These are phyloP conservation scores for Grammomys dolichurus DNA, from an alignment of 2,113 vertebrate genomes.

Conservation along the genomic window DNA sequence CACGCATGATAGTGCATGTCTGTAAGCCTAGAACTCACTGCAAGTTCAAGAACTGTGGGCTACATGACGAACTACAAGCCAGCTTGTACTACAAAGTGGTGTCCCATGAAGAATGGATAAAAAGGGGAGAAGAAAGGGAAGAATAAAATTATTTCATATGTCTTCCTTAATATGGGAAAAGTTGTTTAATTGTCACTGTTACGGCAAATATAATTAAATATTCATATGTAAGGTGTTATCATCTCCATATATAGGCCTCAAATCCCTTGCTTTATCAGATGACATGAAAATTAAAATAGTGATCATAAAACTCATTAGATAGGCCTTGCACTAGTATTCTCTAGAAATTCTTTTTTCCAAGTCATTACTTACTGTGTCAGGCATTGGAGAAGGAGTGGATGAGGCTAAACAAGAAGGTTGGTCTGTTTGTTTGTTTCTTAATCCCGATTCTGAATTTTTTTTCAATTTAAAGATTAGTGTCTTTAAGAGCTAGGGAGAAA, in stretches of 20 bases:
- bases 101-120: too few relatives aligned
- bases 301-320: constrained; percentile 41
- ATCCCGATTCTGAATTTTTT: constrained; percentile 42
- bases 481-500: neutral
- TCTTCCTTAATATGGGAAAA: constrained; percentile 16
- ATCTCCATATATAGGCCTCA: neutral
- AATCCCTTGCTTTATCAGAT: neutral
- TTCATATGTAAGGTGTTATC: neutral
- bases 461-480: constrained; percentile 40
- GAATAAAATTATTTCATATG: neutral
- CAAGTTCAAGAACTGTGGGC: neutral
- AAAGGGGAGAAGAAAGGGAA: neutral
- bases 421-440: neutral
- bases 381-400: neutral
- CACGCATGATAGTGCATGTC: neutral
- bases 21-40: neutral
- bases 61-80: neutral
- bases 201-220: constrained; percentile 59
- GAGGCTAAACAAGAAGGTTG: neutral
- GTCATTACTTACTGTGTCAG: neutral
- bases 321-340: neutral
- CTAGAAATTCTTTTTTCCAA: constrained; percentile 16
- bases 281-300: neutral
- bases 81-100: neutral
- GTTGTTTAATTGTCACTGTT: constrained; percentile 11